Evolutionary conservation across 1,140 invertebrate species (phyloP).

Genomic region (Cydia splendana): DNA sequence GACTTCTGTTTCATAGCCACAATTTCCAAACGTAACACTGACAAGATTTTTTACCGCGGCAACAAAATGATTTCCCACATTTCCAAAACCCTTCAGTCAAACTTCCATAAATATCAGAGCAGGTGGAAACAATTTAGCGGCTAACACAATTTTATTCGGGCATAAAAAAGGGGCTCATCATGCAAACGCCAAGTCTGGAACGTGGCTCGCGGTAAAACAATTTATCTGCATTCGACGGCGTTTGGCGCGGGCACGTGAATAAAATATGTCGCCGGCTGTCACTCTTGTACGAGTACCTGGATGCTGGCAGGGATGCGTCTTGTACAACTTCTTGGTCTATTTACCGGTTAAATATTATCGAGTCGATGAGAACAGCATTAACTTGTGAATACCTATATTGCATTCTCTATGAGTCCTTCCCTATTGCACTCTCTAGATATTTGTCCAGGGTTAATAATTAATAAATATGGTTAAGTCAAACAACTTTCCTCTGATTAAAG

Average conservation of each 20-base stretch:
- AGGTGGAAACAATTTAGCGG: slow-evolving; percentile 75
- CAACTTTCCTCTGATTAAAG: too few relatives aligned
- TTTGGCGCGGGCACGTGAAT: slow-evolving; percentile 75
- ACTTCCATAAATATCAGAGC: slow-evolving; percentile 78
- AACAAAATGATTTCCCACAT: slow-evolving; percentile 17
- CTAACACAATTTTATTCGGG: slow-evolving; percentile 78
- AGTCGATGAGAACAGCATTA: too few relatives aligned
- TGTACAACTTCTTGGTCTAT: slow-evolving; percentile 33
- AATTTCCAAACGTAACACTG: background rate
- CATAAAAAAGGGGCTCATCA: slow-evolving; percentile 79
- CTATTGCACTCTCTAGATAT: too few relatives aligned
- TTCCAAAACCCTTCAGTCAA: slow-evolving; percentile 60
- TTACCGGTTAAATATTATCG: too few relatives aligned
- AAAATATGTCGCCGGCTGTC: slow-evolving; percentile 78
- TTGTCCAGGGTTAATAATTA: too few relatives aligned
- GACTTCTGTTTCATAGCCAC: background rate
- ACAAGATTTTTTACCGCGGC: background rate
- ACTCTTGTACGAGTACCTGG: slow-evolving; percentile 48
- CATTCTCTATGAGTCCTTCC: too few relatives aligned
- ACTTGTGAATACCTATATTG: too few relatives aligned
- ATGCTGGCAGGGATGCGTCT: slow-evolving; percentile 49
- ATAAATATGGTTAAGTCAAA: too few relatives aligned
- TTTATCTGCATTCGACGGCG: slow-evolving; percentile 79
- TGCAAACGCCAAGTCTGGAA: slow-evolving; percentile 75
- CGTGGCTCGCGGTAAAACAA: slow-evolving; percentile 77